Conservation (phyloP, 2,797 vertebrate genomes). For the Oreochromis grahami region DNA sequence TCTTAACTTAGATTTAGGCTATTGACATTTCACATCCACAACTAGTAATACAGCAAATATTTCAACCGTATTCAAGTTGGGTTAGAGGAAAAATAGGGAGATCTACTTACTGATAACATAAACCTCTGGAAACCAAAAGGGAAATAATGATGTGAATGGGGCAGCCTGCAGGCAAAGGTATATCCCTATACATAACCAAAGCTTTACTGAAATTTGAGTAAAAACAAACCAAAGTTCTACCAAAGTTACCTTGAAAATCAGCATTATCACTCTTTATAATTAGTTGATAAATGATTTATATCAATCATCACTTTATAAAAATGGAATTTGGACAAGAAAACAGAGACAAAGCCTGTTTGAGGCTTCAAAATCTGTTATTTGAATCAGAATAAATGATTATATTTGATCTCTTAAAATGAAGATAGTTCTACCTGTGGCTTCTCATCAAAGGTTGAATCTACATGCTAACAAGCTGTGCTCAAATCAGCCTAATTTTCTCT, state of each 20-base stretch:
- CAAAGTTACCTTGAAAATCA: not conserved
- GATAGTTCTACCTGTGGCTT: not conserved
- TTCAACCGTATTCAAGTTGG: not conserved
- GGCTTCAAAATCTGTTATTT: not conserved
- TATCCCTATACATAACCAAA: not conserved
- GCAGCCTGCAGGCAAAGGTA: not conserved
- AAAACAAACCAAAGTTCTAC: not conserved
- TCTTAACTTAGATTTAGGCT: conserved; percentile 35
- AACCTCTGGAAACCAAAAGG: not conserved
- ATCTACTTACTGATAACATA: conserved; percentile 13
- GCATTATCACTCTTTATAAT: not conserved
- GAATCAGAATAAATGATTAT: not conserved
- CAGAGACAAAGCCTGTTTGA: not conserved
- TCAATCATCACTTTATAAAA: not conserved
- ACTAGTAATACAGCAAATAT: not conserved
- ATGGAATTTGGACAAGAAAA: not conserved
- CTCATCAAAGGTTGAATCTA: not conserved
- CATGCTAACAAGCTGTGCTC: not conserved
- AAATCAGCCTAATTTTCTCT: not conserved
- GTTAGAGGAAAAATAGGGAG: not conserved
- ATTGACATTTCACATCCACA: conserved; percentile 42
- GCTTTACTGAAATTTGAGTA: not conserved
- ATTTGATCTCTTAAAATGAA: not conserved
- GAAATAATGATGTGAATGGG: not conserved
- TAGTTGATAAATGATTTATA: not conserved